Conservation (phyloP, 2,797 vertebrate species). For the Halcyon chelicuti region DNA sequence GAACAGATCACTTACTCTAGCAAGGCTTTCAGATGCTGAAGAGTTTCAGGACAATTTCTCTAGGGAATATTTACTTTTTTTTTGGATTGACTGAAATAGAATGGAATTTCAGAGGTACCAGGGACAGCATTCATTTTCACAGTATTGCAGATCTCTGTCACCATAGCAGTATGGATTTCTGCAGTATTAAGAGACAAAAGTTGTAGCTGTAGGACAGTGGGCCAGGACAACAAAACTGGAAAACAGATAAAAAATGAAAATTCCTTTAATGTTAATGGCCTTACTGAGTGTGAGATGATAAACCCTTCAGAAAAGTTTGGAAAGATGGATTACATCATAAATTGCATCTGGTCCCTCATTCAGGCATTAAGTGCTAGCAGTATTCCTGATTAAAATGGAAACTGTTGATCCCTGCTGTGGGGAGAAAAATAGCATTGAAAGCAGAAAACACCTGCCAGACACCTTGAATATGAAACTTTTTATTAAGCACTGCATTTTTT, state of each 20-base stretch:
- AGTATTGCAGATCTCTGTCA: neutral
- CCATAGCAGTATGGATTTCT: neutral
- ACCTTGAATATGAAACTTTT: constrained; percentile 47
- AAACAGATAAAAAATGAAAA: neutral
- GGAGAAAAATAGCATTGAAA: constrained; percentile 17
- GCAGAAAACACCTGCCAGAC: constrained; percentile 63
- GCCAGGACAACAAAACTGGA: neutral
- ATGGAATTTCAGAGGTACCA: neutral
- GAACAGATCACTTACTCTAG: neutral
- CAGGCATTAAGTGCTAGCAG: neutral
- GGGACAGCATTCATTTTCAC: neutral
- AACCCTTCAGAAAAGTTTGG: neutral
- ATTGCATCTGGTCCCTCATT: neutral
- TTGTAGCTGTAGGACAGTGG: neutral
- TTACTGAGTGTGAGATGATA: neutral
- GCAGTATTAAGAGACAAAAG: neutral
- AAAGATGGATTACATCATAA: neutral
- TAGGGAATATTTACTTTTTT: neutral
- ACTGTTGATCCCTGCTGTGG: neutral
- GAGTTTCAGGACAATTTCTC: neutral
- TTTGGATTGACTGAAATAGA: neutral
- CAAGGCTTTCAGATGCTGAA: neutral
- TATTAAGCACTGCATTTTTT: constrained; percentile 54
- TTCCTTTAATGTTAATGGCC: neutral
- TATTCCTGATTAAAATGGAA: constrained; percentile 21